Evolutionary conservation across 2,113 vertebrate genomes (phyloP).

Genomic region (Pterocles orientalis): DNA sequence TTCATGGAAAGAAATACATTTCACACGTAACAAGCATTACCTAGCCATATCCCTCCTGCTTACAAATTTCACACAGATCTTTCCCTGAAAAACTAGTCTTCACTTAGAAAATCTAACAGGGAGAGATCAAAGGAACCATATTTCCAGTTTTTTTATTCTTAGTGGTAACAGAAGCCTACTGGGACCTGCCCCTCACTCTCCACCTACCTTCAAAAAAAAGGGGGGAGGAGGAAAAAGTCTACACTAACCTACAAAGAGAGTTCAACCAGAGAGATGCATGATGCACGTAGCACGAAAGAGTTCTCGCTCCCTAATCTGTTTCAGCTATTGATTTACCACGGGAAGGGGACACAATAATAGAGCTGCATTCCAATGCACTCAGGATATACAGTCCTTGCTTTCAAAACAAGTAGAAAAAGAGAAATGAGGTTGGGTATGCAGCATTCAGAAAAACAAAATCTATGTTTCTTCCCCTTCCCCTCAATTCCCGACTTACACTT

Average conservation of each 20-base stretch:
- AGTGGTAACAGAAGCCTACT: neutral
- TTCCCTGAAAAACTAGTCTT: neutral
- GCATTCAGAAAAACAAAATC: neutral
- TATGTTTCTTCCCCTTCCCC: neutral
- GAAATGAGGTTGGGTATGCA: neutral
- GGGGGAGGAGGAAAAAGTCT: accelerated
- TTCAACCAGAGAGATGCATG: neutral
- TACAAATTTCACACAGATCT: neutral
- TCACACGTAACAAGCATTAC: neutral
- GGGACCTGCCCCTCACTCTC: neutral
- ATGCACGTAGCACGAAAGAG: neutral
- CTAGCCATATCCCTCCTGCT: neutral
- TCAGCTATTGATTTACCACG: neutral
- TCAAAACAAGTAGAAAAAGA: neutral
- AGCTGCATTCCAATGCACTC: neutral
- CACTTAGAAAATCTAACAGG: neutral
- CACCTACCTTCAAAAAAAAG: neutral
- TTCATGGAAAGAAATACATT: neutral
- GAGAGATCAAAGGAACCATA: neutral
- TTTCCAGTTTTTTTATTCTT: neutral
- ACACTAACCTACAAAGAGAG: neutral
- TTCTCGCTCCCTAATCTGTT: neutral
- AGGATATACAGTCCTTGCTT: neutral
- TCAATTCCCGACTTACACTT: neutral
- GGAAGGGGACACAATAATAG: neutral